Base-by-base conservation (phyloP, 2,888 invertebrate genomes). In the Agonopterix subpropinquella region DNA sequence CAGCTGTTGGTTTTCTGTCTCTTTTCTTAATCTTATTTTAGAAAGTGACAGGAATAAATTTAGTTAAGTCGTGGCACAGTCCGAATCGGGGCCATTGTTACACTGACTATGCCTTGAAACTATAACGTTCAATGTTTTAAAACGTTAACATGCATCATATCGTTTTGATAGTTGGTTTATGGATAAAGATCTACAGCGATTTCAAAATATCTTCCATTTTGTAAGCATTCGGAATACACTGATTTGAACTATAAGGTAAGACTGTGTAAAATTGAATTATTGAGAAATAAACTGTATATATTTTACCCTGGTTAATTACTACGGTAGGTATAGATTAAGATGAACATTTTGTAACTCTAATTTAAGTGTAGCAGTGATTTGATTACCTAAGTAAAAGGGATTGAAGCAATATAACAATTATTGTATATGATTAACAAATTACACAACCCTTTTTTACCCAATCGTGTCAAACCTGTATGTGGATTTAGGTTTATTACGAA, bases 381-480 rank as follows among this genome's bases (percentile, higher is more conserved):
- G 28, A 28, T 65, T 67, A 67, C 59, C 59, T 70, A 65, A 47
- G 28, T 39, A 54, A 68, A 60, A 54, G 67, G 73, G 67, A 66
- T 64, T 63, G 59, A 75, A 77, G 73, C 72, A 73, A 68, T 75
- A 73, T 66, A 62, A 63, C 68, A 70, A 70, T 70, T 77, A 73
- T 76, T 78, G 76, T 82, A 84, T 80, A 88, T 71, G 72, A 72
- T 75, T 84, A 83, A 77, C 79, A 78, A 80, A 77, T 78, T 73
- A 80, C 86, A 88, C 86, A 89, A 88, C 88, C 82, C 78, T 79
- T 79, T 15, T 67, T 77, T 84, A 85, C 80, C 81, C 82, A 81
- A 76, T 72, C 73, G 69, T 70, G 61, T 67, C 65, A 59, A 73
- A 80, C 77, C 72, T 80, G 79, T 80, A 77, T 69, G 64, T 65